Evolutionary conservation across 1,140 invertebrate genomes (phyloP), one percentile per base, ranked within the genome.

Genomic region (Phymastichus coffea): DNA sequence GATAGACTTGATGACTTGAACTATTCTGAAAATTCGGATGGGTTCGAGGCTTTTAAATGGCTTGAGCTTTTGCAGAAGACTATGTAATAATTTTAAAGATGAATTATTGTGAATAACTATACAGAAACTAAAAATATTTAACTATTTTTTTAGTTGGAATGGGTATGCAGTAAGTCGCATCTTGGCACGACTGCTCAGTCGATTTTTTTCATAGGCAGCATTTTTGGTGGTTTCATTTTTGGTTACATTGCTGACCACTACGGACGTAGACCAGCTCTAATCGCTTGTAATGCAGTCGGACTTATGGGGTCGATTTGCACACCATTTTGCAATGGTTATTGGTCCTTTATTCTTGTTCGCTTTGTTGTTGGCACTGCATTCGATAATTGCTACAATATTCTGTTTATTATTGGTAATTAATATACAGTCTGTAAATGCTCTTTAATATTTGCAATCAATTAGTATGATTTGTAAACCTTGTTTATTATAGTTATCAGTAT

Each of bases 211-310:
- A 71, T 74, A 46, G 81, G 82, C 4, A 80, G 79, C 1, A 76
- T 82, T 22, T 41, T 78, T 23, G 82, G 82, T 8, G 80, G 80
- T 17, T 71, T 82, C 20, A 37, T 81, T 22, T 73, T 82, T 26
- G 81, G 82, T 15, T 80, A 75, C 72, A 68, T 82, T 15, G 81
- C 82, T 17, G 82, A 83, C 66, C 78, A 76, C 63, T 79, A 74
- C 57, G 81, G 80, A 0, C 73, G 81, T 2, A 74, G 81, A 22
- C 80, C 80, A 0, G 78, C 79, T 0, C 55, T 82, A 7, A 70
- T 80, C 9, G 57, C 73, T 0, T 78, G 77, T 64, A 71, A 70
- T 44, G 59, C 66, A 1, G 44, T 72, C 3, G 71, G 64, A 4
- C 51, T 76, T 7, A 4, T 76, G 1, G 71, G 67, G 0, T 72